Conservation (phyloP, 2,888 invertebrate species). For the Podotricha telesiphe region DNA sequence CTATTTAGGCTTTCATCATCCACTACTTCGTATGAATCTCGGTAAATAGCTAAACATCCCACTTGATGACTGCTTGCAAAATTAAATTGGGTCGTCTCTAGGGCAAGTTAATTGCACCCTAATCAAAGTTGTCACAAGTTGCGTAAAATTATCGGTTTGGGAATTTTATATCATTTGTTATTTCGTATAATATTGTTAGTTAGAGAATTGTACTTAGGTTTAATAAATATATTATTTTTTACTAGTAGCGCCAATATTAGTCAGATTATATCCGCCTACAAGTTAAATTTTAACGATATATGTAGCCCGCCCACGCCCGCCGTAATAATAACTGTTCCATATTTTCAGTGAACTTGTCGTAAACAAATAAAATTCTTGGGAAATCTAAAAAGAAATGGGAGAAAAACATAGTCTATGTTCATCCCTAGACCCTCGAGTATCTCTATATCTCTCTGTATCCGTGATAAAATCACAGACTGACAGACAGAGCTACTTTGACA, state of each 20-base stretch:
- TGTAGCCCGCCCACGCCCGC: too few relatives aligned
- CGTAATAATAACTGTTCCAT: too few relatives aligned
- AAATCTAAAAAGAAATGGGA: too few relatives aligned
- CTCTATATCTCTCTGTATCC: too few relatives aligned
- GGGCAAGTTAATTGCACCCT: constrained; percentile 62
- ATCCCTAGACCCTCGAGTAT: too few relatives aligned
- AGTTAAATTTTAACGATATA: too few relatives aligned
- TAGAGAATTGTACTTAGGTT: not conserved
- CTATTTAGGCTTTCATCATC: constrained; percentile 12
- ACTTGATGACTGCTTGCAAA: constrained; percentile 63
- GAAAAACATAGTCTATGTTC: too few relatives aligned
- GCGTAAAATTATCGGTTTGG: constrained; percentile 51
- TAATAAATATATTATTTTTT: not conserved
- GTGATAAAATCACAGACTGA: too few relatives aligned
- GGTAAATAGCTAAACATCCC: constrained; percentile 48
- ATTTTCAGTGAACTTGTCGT: too few relatives aligned
- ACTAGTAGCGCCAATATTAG: not conserved
- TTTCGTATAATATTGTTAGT: not conserved
- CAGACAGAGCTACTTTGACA: too few relatives aligned
- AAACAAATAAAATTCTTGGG: too few relatives aligned
- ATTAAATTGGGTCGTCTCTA: constrained; percentile 61
- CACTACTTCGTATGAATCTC: constrained; percentile 23
- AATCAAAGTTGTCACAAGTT: constrained; percentile 67
- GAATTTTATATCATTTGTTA: constrained; percentile 33
- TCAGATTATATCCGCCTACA: too few relatives aligned